Evolutionary conservation across 2,113 vertebrate genomes (phyloP), one percentile per base, ranked within the genome.

Genomic region (Amphiprion percula): DNA sequence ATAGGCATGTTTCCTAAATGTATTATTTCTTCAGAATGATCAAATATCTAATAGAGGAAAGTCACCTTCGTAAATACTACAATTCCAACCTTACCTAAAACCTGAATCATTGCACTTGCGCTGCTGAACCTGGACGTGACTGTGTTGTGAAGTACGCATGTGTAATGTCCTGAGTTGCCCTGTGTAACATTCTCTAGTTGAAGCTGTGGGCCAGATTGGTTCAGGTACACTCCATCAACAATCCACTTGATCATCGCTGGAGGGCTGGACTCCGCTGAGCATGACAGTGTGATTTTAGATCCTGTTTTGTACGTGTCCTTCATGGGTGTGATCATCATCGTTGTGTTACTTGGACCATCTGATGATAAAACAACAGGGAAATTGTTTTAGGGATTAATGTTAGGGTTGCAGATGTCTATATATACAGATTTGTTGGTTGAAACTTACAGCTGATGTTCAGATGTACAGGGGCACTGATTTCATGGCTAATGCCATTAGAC

Each of bases 381-480:
- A 46, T 14, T 23, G 2, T 65, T 63, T 63, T 17, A 39, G 2
- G 11, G 10, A 8, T 79, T 64, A 6, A 50, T 44, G 9, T 68
- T 52, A 44, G 6, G 11, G 24, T 0, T 49, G 41, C 4, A 70
- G 7, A 15, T 4, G 2, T 9, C 0, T 10, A 5, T 41, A 19
- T 50, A 16, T 46, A 4, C 6, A n/a, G 6, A 9, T 0, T 15
- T 24, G 54, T 64, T n/a, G 1, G 17, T n/a, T 21, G 1, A 74
- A 77, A 95, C 94, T 93, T 70, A 95, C 94, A 95, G 82, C 77
- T 93, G 78, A 95, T 59, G 62, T 69, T 90, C n/a, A 95, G 88
- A 41, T 3, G 1, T 0, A 92, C 15, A 8, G 74, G 14, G 0
- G 0, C 0, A 53, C 92, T 93, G 28, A 46, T 61, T 23, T 2